phyloP scores from a whole-genome alignment of 92 coral and sea anemone species.

The Isaurus tuberculatus region DNA sequence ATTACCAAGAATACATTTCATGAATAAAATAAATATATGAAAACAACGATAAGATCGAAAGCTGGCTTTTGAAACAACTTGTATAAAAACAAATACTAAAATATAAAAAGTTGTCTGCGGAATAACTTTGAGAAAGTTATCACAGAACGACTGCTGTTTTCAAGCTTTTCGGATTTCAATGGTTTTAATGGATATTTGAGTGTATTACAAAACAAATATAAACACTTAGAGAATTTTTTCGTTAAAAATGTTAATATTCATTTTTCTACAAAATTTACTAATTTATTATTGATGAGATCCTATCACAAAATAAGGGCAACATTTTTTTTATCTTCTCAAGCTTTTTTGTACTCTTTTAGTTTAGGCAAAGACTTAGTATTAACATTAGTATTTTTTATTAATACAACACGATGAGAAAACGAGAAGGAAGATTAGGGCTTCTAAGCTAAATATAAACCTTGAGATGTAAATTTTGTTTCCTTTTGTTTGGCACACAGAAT shows the following conservation, averaged over 20 bases:
- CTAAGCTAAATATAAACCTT: neutral
- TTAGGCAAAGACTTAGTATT: neutral
- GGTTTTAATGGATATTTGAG: neutral
- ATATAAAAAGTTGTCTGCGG: neutral
- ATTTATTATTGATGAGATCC: slow-evolving; percentile 70
- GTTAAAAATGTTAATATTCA: slow-evolving; percentile 47
- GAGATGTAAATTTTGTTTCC: slow-evolving; percentile 21
- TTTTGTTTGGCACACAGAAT: neutral
- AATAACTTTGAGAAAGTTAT: neutral
- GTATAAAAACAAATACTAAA: neutral
- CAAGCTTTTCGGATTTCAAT: neutral
- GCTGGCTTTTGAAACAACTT: neutral
- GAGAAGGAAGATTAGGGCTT: neutral
- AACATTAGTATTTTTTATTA: neutral
- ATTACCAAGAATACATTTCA: too few relatives aligned
- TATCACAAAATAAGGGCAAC: neutral
- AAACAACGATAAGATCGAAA: neutral
- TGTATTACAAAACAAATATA: neutral
- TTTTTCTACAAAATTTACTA: slow-evolving; percentile 75
- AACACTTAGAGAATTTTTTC: slow-evolving; percentile 29
- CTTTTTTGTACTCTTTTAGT: slow-evolving; percentile 13
- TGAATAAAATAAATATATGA: neutral
- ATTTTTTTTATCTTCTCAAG: neutral
- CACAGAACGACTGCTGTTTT: neutral
- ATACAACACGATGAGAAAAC: neutral